Evolutionary conservation across 2,888 invertebrate genomes (phyloP).

Genomic region (Stratiomys singularior): DNA sequence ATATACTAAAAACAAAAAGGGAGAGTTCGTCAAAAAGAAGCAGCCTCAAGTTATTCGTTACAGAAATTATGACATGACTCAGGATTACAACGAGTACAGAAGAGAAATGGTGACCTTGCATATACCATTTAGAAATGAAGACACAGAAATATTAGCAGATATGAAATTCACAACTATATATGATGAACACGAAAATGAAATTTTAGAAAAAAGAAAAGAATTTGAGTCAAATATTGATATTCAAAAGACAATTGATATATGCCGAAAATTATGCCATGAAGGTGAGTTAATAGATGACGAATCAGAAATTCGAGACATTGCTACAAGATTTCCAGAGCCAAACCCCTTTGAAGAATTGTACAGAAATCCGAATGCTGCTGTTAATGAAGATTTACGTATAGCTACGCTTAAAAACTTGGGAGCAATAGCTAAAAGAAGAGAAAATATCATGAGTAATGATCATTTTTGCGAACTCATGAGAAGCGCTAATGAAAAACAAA

Average conservation of each 20-base stretch:
- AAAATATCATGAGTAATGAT: conserved; percentile 54
- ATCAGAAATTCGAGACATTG: conserved; percentile 50
- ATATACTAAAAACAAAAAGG: conserved; percentile 52
- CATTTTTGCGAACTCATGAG: conserved; percentile 54
- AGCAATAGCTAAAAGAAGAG: conserved; percentile 54
- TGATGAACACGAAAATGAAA: conserved; percentile 51
- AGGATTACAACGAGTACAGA: no score
- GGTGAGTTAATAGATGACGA: conserved; percentile 49
- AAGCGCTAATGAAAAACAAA: conserved; percentile 53
- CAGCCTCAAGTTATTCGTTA: no score
- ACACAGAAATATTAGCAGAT: conserved; percentile 51
- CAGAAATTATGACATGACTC: conserved; percentile 54
- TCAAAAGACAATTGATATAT: conserved; percentile 56
- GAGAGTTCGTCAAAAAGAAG: conserved; percentile 48
- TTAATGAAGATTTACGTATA: conserved; percentile 54
- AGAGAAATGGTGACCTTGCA: no score
- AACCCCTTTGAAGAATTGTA: conserved; percentile 54
- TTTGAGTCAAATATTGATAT: no score
- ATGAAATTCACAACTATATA: conserved; percentile 52
- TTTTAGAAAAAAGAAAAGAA: conserved; percentile 51
- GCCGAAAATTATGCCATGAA: conserved; percentile 54
- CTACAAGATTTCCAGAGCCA: conserved; percentile 49
- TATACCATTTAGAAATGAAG: conserved; percentile 53
- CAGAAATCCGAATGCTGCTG: conserved; percentile 52
- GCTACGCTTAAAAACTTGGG: conserved; percentile 55